Conservation (phyloP, 2,113 vertebrate genomes). For the Poecilia latipinna region DNA sequence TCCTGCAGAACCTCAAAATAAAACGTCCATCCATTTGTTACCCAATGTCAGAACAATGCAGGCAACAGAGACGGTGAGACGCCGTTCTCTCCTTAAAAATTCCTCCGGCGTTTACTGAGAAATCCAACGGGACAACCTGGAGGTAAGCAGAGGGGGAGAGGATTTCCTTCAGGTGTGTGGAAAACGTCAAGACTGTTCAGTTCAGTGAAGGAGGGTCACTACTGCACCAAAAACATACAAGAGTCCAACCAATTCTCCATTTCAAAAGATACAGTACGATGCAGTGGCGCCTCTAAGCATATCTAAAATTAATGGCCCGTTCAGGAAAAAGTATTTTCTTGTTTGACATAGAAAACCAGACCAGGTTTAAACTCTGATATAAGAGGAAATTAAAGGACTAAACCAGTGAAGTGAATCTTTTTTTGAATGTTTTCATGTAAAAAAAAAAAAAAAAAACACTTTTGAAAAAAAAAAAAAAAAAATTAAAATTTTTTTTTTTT, state of each 20-base stretch:
- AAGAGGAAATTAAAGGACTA: background rate
- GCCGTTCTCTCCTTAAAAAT: background rate
- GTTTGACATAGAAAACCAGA: background rate
- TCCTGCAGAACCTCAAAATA: slow-evolving; percentile 49
- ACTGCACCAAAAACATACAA: background rate
- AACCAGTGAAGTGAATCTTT: background rate
- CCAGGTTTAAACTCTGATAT: background rate
- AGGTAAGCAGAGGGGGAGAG: background rate
- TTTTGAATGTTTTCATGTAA: no score
- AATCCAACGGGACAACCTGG: slow-evolving; percentile 7
- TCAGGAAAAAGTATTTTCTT: background rate
- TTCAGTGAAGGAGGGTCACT: background rate
- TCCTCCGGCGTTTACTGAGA: background rate
- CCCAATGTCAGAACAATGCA: slow-evolving; percentile 34
- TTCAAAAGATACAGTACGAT: background rate
- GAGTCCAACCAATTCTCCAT: background rate
- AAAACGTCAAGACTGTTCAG: background rate
- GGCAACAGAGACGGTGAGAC: slow-evolving; percentile 17
- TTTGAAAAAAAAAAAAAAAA: background rate
- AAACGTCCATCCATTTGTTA: slow-evolving; percentile 41
- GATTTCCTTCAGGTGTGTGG: slow-evolving; percentile 12
- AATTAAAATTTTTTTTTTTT: background rate
- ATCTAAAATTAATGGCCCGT: background rate
- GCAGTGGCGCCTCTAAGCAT: no score
- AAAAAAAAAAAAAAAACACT: no score